Conservation (phyloP, 2,888 invertebrate genomes). For the Aphrophora alni region DNA sequence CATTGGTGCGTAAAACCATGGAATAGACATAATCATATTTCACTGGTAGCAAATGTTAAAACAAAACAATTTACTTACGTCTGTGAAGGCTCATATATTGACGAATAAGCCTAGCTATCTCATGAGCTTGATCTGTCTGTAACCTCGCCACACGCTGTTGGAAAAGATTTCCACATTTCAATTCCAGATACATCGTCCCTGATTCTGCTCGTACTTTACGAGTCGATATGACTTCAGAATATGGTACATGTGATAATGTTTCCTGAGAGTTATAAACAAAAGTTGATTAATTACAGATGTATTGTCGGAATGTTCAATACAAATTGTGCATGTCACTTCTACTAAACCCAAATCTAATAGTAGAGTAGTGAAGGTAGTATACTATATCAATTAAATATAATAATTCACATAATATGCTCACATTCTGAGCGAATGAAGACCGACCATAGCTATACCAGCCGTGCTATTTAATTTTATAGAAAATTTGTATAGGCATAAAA, state of each 20-base stretch:
- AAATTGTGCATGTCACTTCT: background rate
- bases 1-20: too few relatives aligned
- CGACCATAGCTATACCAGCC: too few relatives aligned
- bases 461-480: too few relatives aligned
- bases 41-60: background rate
- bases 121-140: conserved; percentile 97
- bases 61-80: conserved; percentile 54
- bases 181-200: conserved; percentile 90
- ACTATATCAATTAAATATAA: too few relatives aligned
- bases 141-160: conserved; percentile 94
- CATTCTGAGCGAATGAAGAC: too few relatives aligned
- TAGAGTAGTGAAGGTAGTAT: too few relatives aligned
- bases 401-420: too few relatives aligned
- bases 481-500: too few relatives aligned
- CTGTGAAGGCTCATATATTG: conserved; percentile 96
- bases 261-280: conserved; percentile 63
- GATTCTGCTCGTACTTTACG: conserved; percentile 90
- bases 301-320: background rate
- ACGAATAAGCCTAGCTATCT: conserved; percentile 93
- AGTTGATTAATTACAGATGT: background rate
- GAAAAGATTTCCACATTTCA: conserved; percentile 96
- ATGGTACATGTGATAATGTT: conserved; percentile 91
- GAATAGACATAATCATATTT: background rate
- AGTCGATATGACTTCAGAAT: conserved; percentile 94
- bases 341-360: too few relatives aligned